Percentiles rank a stretch among this genome's conserved stretches.
phyloP scores from a whole-genome alignment of 2,113 vertebrate species.

The Pygathrix nemaeus region DNA sequence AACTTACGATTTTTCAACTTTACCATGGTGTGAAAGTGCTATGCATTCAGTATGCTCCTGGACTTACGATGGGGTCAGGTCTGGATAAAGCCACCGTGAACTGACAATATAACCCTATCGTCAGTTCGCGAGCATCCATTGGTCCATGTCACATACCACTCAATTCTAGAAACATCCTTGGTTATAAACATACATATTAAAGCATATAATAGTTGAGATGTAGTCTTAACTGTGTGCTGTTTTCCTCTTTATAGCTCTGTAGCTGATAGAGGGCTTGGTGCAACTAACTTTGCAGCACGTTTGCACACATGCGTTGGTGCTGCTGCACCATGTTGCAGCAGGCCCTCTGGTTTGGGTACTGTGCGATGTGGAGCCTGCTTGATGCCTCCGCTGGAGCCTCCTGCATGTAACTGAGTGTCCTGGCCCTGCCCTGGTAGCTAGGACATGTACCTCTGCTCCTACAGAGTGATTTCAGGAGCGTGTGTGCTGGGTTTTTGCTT shows the following conservation, averaged over 20 bases:
- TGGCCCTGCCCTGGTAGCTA: not conserved
- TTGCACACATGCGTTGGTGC: fast-evolving
- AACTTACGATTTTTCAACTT: not conserved
- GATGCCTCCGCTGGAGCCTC: fast-evolving
- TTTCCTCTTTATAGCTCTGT: not conserved
- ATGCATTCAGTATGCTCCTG: not conserved
- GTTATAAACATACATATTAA: fast-evolving
- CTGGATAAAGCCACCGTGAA: not conserved
- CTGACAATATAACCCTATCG: not conserved
- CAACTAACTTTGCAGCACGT: fast-evolving
- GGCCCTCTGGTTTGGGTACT: not conserved
- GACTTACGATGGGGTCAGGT: not conserved
- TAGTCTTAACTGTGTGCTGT: fast-evolving
- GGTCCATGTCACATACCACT: not conserved
- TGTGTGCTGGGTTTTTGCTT: not conserved
- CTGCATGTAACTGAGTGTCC: not conserved
- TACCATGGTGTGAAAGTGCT: not conserved
- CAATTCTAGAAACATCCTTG: not conserved
- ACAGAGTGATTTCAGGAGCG: fast-evolving
- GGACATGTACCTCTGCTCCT: not conserved
- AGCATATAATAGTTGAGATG: fast-evolving
- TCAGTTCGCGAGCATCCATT: not conserved
- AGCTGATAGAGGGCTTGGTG: not conserved
- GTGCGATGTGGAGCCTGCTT: not conserved
- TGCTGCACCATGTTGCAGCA: not conserved